phyloP scores from a whole-genome alignment of 2,888 invertebrate species.

The Spodoptera exigua region DNA sequence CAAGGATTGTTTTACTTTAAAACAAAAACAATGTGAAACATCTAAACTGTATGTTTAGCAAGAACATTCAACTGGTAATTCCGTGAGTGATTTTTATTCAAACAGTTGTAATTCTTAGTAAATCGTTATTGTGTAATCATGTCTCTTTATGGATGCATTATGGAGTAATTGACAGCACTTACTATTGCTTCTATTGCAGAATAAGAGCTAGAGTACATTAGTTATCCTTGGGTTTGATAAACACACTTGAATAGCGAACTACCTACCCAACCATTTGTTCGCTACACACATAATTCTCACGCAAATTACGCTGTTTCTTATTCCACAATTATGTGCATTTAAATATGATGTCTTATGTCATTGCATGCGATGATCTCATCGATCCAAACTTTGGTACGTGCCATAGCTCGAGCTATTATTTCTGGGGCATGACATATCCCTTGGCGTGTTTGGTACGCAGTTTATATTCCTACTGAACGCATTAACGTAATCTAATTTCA shows the following conservation, averaged over 20 bases:
- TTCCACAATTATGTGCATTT: slow-evolving; percentile 49
- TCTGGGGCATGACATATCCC: slow-evolving; percentile 84
- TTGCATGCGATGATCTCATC: slow-evolving; percentile 77
- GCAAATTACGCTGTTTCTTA: slow-evolving; percentile 32
- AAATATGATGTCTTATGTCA: slow-evolving; percentile 60
- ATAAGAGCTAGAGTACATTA: slow-evolving; percentile 17
- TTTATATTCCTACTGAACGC: slow-evolving; percentile 69
- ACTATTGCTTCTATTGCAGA: slow-evolving; percentile 1
- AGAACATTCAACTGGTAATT: background rate
- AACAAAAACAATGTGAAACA: too few species aligned
- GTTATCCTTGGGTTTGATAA: slow-evolving; percentile 33
- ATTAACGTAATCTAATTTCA: slow-evolving; percentile 81
- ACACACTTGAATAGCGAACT: slow-evolving; percentile 11
- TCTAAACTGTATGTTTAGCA: background rate
- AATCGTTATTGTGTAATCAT: slow-evolving; percentile 2
- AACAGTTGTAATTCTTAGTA: background rate
- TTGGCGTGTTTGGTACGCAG: slow-evolving; percentile 74
- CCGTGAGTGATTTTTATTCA: background rate
- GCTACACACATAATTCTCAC: slow-evolving; percentile 13
- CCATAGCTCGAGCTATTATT: slow-evolving; percentile 73
- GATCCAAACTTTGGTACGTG: slow-evolving; percentile 60
- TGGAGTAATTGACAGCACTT: slow-evolving; percentile 1
- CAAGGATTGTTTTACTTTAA: too few species aligned
- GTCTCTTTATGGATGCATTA: background rate
- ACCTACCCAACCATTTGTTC: slow-evolving; percentile 18